Evolutionary conservation across 2,888 invertebrate species (phyloP), one percentile per base, ranked within the genome.

Genomic region (Bunonema sp.): DNA sequence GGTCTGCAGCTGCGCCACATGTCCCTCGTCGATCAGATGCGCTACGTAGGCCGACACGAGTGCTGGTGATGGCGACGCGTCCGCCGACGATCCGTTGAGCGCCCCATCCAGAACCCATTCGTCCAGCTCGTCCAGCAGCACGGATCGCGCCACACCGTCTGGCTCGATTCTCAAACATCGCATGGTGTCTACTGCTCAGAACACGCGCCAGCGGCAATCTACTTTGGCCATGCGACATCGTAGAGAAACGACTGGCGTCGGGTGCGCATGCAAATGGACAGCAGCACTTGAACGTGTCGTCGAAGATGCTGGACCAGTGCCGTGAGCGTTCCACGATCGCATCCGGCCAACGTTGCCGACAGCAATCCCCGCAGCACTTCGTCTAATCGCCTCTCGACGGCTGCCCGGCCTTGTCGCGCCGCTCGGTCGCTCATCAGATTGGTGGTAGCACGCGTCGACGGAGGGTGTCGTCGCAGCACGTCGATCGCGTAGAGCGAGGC

Each of bases 31-130:
- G 39, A 39, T 39, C 1, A 39, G 78, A 68, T 80, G 77, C 16
- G 75, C 72, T 4, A 83, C 79, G 54, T 83, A 76, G 39, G 79
- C 79, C 67, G 82, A 80, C 45, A 81, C 78, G 37, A 83, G 77
- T 3, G 74, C 72, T 0, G 82, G 82, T n/a, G 47, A 29, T 35
- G 80, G 79, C 12, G 82, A 74, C 34, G 57, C 47, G 26, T 48
- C 43, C n/a, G 36, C 19, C 2, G n/a, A n/a, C n/a, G n/a, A n/a
- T n/a, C n/a, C n/a, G n/a, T n/a, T n/a, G 32, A 63, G 41, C 10
- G 34, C 39, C 2, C 52, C 54, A 34, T 64, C 65, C 22, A 58
- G 44, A 5, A 61, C 47, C 29, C 45, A 52, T 19, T 79, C 78
- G 40, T 81, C 80, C 42, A 84, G 70, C 50, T 79, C 75, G 45